These are phyloP conservation scores for Drepana arcuata DNA, from an alignment of 1,140 invertebrate species.

Conservation along the genomic window DNA sequence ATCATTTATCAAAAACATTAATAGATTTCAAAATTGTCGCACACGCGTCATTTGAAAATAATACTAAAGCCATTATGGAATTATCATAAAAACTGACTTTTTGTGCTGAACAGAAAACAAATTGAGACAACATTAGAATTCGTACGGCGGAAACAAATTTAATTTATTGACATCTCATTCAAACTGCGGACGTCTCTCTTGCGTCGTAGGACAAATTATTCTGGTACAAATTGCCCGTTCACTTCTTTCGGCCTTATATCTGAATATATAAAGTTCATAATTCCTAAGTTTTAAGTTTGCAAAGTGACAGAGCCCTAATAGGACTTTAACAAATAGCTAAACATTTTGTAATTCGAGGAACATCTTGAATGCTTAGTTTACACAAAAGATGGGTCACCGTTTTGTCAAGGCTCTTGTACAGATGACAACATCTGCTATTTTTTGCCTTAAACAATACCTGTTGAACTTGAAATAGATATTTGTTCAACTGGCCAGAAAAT, in stretches of 20 bases:
- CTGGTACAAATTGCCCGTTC: background rate
- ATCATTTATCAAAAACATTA: constrained; percentile 1
- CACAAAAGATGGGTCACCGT: constrained; percentile 47
- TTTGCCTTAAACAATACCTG: constrained; percentile 36
- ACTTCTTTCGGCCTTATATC: constrained; percentile 4
- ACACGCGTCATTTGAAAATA: constrained; percentile 27
- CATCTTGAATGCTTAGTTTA: constrained; percentile 56
- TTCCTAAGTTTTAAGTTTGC: constrained; percentile 20
- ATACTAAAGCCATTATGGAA: constrained; percentile 18
- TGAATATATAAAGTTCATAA: constrained; percentile 10
- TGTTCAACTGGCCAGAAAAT: constrained; percentile 70
- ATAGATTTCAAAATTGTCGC: constrained; percentile 8
- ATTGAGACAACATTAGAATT: constrained; percentile 64
- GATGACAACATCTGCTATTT: constrained; percentile 64
- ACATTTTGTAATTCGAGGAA: constrained; percentile 67
- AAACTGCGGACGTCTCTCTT: constrained; percentile 47
- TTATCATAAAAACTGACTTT: constrained; percentile 20
- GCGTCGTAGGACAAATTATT: constrained; percentile 43
- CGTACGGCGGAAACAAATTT: constrained; percentile 64
- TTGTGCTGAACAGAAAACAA: constrained; percentile 55
- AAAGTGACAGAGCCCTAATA: constrained; percentile 61
- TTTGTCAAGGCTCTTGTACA: constrained; percentile 39
- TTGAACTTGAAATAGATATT: constrained; percentile 57
- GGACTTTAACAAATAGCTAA: constrained; percentile 69
- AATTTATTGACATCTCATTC: constrained; percentile 68